phyloP scores from a whole-genome alignment of 1,140 invertebrate species.

The Tetramorium parvispinum region DNA sequence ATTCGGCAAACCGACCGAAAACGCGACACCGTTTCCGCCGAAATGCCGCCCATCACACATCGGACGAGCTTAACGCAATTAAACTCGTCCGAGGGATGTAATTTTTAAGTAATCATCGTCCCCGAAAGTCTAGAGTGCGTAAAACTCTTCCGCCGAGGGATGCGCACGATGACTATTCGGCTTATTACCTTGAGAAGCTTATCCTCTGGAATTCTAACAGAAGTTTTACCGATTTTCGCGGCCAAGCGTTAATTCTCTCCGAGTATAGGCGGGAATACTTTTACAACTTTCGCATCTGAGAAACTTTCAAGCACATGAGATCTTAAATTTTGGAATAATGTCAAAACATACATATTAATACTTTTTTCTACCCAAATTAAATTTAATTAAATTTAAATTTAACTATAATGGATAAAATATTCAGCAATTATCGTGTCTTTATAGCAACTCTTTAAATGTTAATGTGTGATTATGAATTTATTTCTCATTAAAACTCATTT shows the following conservation, averaged over 20 bases:
- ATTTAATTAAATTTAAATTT: neutral
- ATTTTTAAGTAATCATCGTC: constrained; percentile 54
- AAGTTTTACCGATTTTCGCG: constrained; percentile 21
- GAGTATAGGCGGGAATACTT: neutral
- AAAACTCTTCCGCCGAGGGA: neutral
- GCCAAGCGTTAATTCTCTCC: constrained; percentile 15
- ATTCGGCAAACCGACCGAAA: constrained; percentile 46
- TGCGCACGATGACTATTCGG: neutral
- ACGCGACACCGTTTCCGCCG: constrained; percentile 34
- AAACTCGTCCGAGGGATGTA: constrained; percentile 42
- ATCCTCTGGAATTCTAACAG: neutral
- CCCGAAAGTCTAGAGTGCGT: constrained; percentile 14
- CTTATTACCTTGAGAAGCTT: constrained; percentile 31
- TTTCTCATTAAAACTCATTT: neutral
- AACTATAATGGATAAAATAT: neutral
- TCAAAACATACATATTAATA: neutral
- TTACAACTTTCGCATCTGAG: neutral
- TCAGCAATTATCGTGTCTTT: neutral
- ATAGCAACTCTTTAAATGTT: neutral
- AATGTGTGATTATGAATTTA: neutral
- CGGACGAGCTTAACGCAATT: constrained; percentile 37
- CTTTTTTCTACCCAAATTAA: neutral
- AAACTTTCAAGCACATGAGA: neutral
- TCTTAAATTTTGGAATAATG: neutral
- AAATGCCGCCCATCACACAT: constrained; percentile 16